These are phyloP conservation scores for Pavo muticus DNA, from an alignment of 2,113 vertebrate genomes.

Conservation along the genomic window DNA sequence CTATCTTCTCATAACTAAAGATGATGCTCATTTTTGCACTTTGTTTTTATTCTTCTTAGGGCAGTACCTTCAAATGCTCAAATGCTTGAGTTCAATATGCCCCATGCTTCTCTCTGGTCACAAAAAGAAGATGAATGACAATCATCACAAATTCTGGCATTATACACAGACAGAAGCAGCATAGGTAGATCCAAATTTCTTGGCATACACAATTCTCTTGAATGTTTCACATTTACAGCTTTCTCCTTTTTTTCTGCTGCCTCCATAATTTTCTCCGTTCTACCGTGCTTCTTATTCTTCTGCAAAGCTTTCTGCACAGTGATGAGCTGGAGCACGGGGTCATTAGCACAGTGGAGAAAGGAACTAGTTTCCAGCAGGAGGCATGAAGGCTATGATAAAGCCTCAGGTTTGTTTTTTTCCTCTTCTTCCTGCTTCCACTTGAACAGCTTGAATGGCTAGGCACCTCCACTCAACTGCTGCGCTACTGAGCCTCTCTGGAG, in stretches of 20 bases:
- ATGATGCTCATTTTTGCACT: not conserved
- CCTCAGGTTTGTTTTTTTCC: not conserved
- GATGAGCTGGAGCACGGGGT: not conserved
- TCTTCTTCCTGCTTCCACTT: fast-evolving
- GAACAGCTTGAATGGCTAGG: not conserved
- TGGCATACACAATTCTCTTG: not conserved
- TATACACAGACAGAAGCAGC: not conserved
- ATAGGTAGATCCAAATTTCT: not conserved
- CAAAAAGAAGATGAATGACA: not conserved
- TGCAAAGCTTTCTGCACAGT: not conserved
- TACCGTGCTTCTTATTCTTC: not conserved
- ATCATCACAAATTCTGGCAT: not conserved
- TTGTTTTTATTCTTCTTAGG: not conserved
- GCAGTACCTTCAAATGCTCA: not conserved
- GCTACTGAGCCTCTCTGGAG: not conserved
- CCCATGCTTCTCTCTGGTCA: not conserved
- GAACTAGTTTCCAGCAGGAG: not conserved
- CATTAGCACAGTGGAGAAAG: not conserved
- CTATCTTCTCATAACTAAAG: not conserved
- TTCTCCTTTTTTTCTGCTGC: not conserved
- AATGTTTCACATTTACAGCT: not conserved
- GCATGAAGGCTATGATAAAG: not conserved
- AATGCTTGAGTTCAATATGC: not conserved
- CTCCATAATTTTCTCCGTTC: not conserved
- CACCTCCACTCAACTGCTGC: not conserved